Conservation (phyloP, 2,113 vertebrate species). For the Orientallactaga bullata region DNA sequence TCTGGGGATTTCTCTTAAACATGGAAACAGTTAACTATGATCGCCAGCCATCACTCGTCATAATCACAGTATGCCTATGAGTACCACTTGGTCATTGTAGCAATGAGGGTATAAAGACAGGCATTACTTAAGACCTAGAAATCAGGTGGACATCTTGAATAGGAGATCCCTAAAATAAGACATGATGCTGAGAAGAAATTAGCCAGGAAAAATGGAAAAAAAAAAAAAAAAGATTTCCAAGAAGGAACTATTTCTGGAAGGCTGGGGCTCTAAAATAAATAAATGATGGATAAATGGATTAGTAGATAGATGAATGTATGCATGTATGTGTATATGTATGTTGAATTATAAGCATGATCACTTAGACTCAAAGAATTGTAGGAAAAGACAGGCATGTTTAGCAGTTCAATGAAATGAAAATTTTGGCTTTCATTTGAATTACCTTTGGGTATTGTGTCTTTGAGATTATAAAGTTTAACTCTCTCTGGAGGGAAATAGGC, state of each 20-base stretch:
- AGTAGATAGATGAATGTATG: background rate
- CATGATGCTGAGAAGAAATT: background rate
- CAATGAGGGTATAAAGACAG: background rate
- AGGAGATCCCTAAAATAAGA: background rate
- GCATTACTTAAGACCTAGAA: background rate
- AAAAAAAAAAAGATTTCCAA: background rate
- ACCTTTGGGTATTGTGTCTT: background rate
- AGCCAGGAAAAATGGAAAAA: background rate
- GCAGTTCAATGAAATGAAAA: background rate
- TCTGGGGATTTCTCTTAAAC: background rate
- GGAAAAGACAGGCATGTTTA: background rate
- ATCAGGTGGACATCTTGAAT: background rate
- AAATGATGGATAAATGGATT: background rate
- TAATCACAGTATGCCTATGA: background rate
- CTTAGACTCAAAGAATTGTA: background rate
- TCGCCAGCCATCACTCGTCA: background rate
- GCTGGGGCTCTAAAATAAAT: too few relatives aligned
- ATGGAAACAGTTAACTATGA: background rate
- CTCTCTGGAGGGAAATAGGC: background rate
- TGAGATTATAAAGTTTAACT: background rate
- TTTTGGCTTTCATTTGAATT: conserved; percentile 18
- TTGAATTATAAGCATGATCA: background rate
- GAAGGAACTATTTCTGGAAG: background rate
- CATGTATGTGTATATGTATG: background rate
- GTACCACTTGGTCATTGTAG: background rate